Evolutionary conservation across 2,888 invertebrate genomes (phyloP).

Genomic region (Drosophila borealis): DNA sequence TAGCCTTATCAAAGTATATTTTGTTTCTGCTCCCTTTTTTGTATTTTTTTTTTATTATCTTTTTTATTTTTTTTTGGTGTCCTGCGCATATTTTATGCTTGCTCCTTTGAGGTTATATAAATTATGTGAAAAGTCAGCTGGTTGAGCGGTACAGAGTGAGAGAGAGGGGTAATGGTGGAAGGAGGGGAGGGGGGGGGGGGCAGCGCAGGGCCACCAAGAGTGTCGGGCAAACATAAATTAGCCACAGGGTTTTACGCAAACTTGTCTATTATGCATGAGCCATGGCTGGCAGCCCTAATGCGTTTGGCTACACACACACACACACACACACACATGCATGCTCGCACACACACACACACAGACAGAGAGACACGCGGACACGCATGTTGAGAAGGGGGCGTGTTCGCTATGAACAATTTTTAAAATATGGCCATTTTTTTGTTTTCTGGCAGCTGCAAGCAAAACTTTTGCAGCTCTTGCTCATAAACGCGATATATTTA

Average conservation of each 20-base stretch:
- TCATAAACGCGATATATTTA: conserved; percentile 59
- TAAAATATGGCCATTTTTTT: conserved; percentile 54
- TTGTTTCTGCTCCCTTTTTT: conserved; percentile 5
- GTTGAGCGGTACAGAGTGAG: neutral
- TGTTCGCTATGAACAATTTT: conserved; percentile 50
- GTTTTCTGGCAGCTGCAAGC: conserved; percentile 48
- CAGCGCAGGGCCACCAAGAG: conserved; percentile 32
- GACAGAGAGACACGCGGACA: neutral
- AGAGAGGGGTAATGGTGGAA: neutral
- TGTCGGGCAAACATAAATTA: conserved; percentile 70
- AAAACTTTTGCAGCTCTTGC: conserved; percentile 55
- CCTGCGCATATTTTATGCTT: conserved; percentile 58
- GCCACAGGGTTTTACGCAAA: conserved; percentile 66
- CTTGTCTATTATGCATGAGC: conserved; percentile 70
- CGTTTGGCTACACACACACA: conserved; percentile 48
- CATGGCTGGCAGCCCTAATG: conserved; percentile 62
- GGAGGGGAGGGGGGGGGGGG: no score
- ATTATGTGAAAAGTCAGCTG: conserved; percentile 61
- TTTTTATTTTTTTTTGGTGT: conserved; percentile 19
- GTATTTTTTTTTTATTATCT: neutral
- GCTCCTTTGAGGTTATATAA: conserved; percentile 59
- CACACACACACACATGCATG: conserved; percentile 6
- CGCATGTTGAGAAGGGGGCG: neutral
- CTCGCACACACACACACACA: conserved; percentile 11
- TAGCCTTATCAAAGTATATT: conserved; percentile 43